A percentile compares a stretch with the other conserved stretches of the same genome.
Conservation (phyloP, 2,888 invertebrate species). For the Clostera curtula region DNA sequence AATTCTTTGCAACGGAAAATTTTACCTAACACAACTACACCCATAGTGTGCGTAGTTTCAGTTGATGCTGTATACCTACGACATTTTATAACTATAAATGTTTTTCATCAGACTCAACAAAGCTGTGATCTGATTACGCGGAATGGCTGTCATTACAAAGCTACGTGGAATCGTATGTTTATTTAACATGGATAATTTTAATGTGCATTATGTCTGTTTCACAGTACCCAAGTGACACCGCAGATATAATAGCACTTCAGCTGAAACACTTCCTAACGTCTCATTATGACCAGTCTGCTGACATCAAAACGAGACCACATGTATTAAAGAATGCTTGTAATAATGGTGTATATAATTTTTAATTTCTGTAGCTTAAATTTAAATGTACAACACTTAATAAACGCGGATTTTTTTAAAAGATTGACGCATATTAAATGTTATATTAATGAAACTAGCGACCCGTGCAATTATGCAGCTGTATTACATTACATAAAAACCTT, state of each 20-base stretch:
- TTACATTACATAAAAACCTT: no score
- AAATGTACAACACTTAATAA: no score
- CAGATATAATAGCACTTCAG: constrained; percentile 27
- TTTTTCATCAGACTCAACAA: constrained; percentile 17
- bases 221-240: constrained; percentile 31
- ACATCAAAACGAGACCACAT: constrained; percentile 22
- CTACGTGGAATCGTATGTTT: constrained; percentile 38
- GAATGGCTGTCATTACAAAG: constrained; percentile 22
- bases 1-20: no score
- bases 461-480: no score
- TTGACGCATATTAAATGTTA: no score
- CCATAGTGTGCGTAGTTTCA: no score
- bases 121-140: constrained; percentile 28
- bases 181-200: constrained; percentile 38
- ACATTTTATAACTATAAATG: constrained; percentile 13
- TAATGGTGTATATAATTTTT: constrained; percentile 21
- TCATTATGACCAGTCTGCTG: constrained; percentile 26
- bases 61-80: no score
- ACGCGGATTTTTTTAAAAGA: no score
- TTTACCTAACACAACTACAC: no score
- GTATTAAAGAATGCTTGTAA: constrained; percentile 11
- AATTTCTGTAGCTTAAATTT: no score
- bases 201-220: constrained; percentile 34
- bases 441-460: no score
- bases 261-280: constrained; percentile 25